A percentile compares a stretch with the other conserved stretches of the same genome.
These are phyloP conservation scores for Arnoldichthys spilopterus DNA, from an alignment of 2,797 vertebrate species.

Conservation along the genomic window DNA sequence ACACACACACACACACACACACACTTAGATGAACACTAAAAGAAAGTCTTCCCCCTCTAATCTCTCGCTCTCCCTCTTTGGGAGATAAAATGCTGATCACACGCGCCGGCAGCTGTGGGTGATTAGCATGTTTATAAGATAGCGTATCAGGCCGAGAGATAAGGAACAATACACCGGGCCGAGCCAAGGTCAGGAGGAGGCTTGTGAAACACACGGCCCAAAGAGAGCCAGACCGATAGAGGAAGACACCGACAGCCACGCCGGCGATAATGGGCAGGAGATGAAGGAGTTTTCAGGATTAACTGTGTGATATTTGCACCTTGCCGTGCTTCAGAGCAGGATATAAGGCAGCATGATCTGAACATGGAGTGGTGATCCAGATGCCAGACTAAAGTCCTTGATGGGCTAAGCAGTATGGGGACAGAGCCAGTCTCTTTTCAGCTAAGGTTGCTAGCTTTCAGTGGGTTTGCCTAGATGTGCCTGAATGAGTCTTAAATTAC, in stretches of 20 bases:
- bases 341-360: conserved; percentile 12
- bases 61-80: conserved; percentile 69
- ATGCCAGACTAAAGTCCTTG: conserved; percentile 13
- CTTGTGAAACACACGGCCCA: conserved; percentile 75
- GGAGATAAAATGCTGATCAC: conserved; percentile 82
- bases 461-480: background rate
- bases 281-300: conserved; percentile 53
- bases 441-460: background rate
- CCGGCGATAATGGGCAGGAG: conserved; percentile 52
- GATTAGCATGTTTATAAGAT: conserved; percentile 83
- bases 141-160: conserved; percentile 78
- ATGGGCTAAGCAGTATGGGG: conserved; percentile 26
- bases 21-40: conserved; percentile 53
- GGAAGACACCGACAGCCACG: conserved; percentile 17
- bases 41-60: conserved; percentile 63
- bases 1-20: conserved; percentile 48
- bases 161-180: conserved; percentile 76
- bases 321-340: conserved; percentile 38
- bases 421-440: background rate
- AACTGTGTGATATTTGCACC: conserved; percentile 47
- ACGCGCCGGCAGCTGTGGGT: conserved; percentile 64
- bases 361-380: background rate
- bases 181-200: conserved; percentile 81
- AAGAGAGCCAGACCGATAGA: conserved; percentile 51
- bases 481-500: background rate